Conservation (phyloP, 2,888 invertebrate species). For the Drosophila macrospina region DNA sequence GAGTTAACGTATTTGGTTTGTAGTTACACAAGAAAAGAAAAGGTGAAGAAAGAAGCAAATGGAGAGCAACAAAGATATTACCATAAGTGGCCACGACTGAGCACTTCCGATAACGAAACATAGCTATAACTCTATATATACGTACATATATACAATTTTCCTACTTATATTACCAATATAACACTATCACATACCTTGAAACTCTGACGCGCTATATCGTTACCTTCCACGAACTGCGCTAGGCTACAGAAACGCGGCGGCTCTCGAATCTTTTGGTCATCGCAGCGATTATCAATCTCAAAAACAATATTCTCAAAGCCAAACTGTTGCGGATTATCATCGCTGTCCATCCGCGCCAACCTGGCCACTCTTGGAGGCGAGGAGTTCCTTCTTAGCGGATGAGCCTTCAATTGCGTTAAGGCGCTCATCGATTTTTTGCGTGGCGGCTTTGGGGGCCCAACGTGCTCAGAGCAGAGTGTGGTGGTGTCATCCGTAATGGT, state of each 20-base stretch:
- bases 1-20: slow-evolving; percentile 55
- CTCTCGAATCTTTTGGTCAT: slow-evolving; percentile 86
- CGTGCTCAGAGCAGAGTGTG: slow-evolving; percentile 87
- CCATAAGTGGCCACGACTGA: slow-evolving; percentile 75
- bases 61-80: slow-evolving; percentile 81
- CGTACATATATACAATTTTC: slow-evolving; percentile 40
- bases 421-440: slow-evolving; percentile 72
- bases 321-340: slow-evolving; percentile 86
- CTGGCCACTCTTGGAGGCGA: slow-evolving; percentile 82
- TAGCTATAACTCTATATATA: slow-evolving; percentile 57
- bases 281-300: slow-evolving; percentile 86
- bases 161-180: slow-evolving; percentile 23
- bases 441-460: slow-evolving; percentile 65
- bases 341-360: slow-evolving; percentile 86
- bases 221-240: slow-evolving; percentile 93
- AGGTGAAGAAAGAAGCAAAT: slow-evolving; percentile 77
- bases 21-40: slow-evolving; percentile 62
- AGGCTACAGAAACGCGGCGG: slow-evolving; percentile 91
- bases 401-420: slow-evolving; percentile 42
- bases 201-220: slow-evolving; percentile 92
- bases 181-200: slow-evolving; percentile 86
- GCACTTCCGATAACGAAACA: slow-evolving; percentile 68
- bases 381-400: slow-evolving; percentile 86
- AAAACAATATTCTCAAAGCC: slow-evolving; percentile 91
- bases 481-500: slow-evolving; percentile 91